A percentile compares a stretch with the other conserved stretches of the same genome.
Evolutionary conservation across 2,113 vertebrate species (phyloP).

Genomic region (Crocuta crocuta): DNA sequence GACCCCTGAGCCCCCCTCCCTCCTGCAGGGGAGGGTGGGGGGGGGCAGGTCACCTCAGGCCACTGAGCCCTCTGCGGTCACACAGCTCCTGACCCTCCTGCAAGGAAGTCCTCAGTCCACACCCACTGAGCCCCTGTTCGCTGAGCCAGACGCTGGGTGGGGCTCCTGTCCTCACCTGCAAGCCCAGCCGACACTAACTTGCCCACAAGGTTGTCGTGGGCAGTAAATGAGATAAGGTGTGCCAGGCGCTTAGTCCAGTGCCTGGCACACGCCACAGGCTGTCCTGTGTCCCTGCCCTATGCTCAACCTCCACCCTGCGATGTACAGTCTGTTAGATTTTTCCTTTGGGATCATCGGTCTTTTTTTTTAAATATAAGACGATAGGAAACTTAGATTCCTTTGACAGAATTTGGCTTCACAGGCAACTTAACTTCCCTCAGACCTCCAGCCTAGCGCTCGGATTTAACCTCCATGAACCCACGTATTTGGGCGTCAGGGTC

Average conservation of each 20-base stretch:
- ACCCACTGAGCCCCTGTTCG: no score
- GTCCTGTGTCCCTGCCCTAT: neutral
- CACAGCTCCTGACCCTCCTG: neutral
- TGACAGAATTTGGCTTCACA: neutral
- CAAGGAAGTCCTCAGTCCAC: neutral
- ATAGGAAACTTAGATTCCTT: neutral
- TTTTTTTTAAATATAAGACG: neutral
- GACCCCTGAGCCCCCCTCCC: neutral
- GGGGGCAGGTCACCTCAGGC: neutral
- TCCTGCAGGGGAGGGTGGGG: rapidly evolving
- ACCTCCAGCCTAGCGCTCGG: neutral
- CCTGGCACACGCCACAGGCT: rapidly evolving
- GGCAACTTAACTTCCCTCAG: neutral
- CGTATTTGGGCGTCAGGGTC: neutral
- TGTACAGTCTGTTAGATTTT: neutral
- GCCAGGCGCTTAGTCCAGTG: neutral
- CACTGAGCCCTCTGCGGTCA: neutral
- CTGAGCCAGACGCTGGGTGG: no score
- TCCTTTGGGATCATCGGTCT: neutral
- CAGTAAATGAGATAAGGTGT: neutral
- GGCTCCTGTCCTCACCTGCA: neutral
- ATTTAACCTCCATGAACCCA: neutral
- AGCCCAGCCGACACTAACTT: neutral
- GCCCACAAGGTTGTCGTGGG: neutral
- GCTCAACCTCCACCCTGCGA: neutral